phyloP scores from a whole-genome alignment of 1,140 invertebrate species.

The Tetragonula clypearis region DNA sequence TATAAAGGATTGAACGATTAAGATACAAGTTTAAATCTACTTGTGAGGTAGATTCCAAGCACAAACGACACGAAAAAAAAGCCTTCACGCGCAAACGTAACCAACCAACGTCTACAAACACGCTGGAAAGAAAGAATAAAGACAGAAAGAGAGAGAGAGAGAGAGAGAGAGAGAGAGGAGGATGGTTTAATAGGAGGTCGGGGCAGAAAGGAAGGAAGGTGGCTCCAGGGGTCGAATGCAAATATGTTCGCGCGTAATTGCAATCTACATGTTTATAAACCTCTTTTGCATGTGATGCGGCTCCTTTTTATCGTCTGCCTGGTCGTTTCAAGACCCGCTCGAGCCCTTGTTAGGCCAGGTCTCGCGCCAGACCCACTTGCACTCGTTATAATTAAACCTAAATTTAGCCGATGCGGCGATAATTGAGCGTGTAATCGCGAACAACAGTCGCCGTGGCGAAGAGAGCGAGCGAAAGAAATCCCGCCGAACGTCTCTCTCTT shows the following conservation, averaged over 20 bases:
- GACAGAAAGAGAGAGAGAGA: neutral
- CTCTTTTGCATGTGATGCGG: conserved; percentile 48
- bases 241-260: conserved; percentile 61
- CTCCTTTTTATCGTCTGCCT: neutral
- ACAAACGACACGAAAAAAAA: conserved; percentile 20
- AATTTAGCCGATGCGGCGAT: conserved; percentile 53
- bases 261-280: conserved; percentile 66
- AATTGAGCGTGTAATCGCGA: conserved; percentile 16
- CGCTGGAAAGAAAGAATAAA: too few relatives aligned
- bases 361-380: conserved; percentile 12
- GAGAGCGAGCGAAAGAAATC: neutral
- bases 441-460: neutral
- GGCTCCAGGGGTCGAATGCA: conserved; percentile 50
- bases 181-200: conserved; percentile 28
- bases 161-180: neutral
- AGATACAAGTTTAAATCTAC: too few relatives aligned
- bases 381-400: conserved; percentile 55
- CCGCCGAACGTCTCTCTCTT: neutral
- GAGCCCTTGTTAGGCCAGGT: conserved; percentile 24
- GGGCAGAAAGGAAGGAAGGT: conserved; percentile 7
- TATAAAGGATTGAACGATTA: too few relatives aligned
- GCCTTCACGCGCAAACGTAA: conserved; percentile 4
- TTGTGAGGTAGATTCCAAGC: neutral
- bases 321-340: neutral
- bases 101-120: neutral